phyloP scores from a whole-genome alignment of 2,797 vertebrate species.

The Carapus acus region DNA sequence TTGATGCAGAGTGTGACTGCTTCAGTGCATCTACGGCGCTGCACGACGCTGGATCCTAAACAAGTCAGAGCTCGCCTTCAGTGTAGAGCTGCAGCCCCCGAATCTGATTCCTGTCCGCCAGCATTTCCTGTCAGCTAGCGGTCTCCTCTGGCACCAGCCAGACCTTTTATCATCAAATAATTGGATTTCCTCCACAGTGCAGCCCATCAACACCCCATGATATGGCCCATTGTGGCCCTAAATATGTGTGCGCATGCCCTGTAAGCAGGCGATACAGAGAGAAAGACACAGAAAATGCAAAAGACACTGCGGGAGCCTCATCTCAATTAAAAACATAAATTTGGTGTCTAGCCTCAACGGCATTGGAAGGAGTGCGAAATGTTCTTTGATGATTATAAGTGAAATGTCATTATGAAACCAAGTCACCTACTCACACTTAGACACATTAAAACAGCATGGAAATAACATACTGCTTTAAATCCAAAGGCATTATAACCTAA shows the following conservation, averaged over 20 bases:
- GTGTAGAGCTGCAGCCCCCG: not conserved
- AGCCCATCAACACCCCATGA: conserved; percentile 18
- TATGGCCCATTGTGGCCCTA: conserved; percentile 14
- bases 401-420: not conserved
- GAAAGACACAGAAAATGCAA: not conserved
- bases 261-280: not conserved
- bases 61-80: not conserved
- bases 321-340: not conserved
- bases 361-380: not conserved
- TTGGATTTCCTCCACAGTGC: conserved; percentile 20
- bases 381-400: not conserved
- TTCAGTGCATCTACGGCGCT: not conserved
- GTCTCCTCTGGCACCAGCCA: conserved; percentile 24
- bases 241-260: not conserved
- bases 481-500: not conserved
- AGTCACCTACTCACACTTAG: conserved; percentile 9
- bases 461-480: not conserved
- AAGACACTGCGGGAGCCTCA: too few relatives aligned
- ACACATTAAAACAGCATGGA: not conserved
- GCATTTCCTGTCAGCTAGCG: conserved; percentile 8
- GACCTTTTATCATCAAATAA: conserved; percentile 29
- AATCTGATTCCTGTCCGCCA: conserved; percentile 8
- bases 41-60: not conserved
- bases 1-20: not conserved
- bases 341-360: too few relatives aligned